A percentile compares a stretch with the other conserved stretches of the same genome.
These are phyloP conservation scores for Andrena fulva DNA, from an alignment of 2,888 invertebrate genomes.

Conservation along the genomic window DNA sequence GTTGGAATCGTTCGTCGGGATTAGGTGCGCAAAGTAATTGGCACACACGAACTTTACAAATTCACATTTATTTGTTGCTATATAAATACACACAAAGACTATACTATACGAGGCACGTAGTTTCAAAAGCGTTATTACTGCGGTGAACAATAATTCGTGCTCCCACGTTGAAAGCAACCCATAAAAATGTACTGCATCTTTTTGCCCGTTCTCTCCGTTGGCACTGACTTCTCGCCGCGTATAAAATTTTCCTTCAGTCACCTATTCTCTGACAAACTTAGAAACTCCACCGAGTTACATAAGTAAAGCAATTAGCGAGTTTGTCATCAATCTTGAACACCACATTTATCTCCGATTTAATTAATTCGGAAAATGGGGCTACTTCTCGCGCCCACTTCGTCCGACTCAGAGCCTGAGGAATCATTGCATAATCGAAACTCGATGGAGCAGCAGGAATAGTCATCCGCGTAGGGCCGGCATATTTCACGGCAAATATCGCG, in stretches of 20 bases:
- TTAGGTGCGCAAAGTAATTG: not conserved
- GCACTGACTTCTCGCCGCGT: slow-evolving; percentile 14
- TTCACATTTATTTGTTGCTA: not conserved
- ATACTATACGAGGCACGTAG: not conserved
- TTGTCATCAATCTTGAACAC: no score
- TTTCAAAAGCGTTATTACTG: slow-evolving; percentile 20
- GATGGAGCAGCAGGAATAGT: not conserved
- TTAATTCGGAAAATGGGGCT: no score
- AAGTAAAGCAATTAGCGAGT: no score
- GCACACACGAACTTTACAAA: not conserved
- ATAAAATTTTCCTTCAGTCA: slow-evolving; percentile 3
- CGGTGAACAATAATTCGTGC: slow-evolving; percentile 13
- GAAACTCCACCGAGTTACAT: not conserved
- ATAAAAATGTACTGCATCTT: slow-evolving; percentile 43
- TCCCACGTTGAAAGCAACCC: slow-evolving; percentile 5
- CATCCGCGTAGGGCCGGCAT: not conserved
- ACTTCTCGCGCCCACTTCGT: no score
- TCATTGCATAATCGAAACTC: not conserved
- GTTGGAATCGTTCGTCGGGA: slow-evolving; percentile 8
- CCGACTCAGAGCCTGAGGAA: not conserved
- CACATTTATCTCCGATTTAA: no score
- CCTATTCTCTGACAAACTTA: not conserved
- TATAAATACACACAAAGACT: not conserved
- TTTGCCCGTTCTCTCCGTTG: slow-evolving; percentile 6
- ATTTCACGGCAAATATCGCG: slow-evolving; percentile 1